Conservation (phyloP, 2,797 vertebrate genomes). For the Phoxinus dragarum region DNA sequence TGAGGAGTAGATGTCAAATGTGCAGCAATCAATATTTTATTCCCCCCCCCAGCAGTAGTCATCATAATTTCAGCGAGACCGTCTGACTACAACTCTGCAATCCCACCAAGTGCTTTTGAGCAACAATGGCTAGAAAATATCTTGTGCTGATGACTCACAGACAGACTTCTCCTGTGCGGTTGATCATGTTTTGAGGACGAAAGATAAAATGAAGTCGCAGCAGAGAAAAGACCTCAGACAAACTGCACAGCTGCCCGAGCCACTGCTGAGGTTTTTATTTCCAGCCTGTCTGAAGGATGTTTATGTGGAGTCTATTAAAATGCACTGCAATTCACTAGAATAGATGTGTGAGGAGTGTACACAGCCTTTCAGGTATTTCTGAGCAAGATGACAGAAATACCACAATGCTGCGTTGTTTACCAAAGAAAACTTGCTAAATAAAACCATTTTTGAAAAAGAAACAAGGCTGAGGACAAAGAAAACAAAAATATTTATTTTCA, state of each 20-base stretch:
- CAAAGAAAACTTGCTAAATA: background rate
- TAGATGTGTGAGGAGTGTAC: constrained; percentile 61
- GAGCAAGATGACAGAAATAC: background rate
- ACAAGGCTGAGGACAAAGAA: background rate
- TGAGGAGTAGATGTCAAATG: background rate
- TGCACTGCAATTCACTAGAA: constrained; percentile 63
- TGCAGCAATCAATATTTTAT: background rate
- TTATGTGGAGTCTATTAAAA: constrained; percentile 64
- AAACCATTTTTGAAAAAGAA: background rate
- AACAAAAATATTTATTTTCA: background rate
- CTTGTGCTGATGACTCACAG: background rate
- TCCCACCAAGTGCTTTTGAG: constrained; percentile 13
- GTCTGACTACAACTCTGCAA: background rate
- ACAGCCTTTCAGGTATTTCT: constrained; percentile 23
- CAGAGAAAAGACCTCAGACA: constrained; percentile 17
- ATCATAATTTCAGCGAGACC: constrained; percentile 4
- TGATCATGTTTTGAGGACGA: constrained; percentile 7
- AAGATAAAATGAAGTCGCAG: constrained; percentile 20
- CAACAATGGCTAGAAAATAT: constrained; percentile 21
- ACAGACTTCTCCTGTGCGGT: background rate
- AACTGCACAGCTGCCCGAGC: constrained; percentile 3
- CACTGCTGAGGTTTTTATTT: constrained; percentile 56
- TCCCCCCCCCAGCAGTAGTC: background rate
- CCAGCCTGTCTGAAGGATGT: constrained; percentile 57
- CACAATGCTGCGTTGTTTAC: background rate